Conservation (phyloP, 2,888 invertebrate genomes). For the Habroteleia sp. region DNA sequence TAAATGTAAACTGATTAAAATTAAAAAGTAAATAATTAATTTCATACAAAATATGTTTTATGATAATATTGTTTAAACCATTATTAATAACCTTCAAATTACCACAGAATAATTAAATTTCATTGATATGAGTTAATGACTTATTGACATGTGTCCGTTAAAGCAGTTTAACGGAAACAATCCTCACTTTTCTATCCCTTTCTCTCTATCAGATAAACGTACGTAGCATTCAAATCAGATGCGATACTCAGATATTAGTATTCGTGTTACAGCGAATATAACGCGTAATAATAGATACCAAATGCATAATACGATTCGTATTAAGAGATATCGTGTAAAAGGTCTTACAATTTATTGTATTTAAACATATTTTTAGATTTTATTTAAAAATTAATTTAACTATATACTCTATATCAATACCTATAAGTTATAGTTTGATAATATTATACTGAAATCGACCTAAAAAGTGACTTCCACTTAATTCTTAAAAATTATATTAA, state of each 20-base stretch:
- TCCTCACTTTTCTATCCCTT: slow-evolving; percentile 19
- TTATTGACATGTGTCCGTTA: slow-evolving; percentile 38
- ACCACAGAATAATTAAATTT: slow-evolving; percentile 14
- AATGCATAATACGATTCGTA: not conserved
- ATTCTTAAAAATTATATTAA: too few species aligned
- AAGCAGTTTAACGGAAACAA: slow-evolving; percentile 39
- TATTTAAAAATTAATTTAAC: too few species aligned
- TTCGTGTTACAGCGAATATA: slow-evolving; percentile 6
- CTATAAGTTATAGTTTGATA: too few species aligned
- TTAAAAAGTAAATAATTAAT: too few species aligned
- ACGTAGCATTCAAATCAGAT: slow-evolving; percentile 19
- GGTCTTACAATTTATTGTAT: too few species aligned
- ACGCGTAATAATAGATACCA: slow-evolving; percentile 2
- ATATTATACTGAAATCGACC: too few species aligned
- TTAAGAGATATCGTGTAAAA: slow-evolving; percentile 22
- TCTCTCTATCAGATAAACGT: slow-evolving; percentile 30
- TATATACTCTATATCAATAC: too few species aligned
- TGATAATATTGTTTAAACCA: too few species aligned
- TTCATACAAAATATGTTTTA: too few species aligned
- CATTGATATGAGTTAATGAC: slow-evolving; percentile 14
- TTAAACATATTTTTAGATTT: too few species aligned
- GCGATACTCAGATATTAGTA: slow-evolving; percentile 11
- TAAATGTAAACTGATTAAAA: too few species aligned
- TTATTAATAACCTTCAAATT: slow-evolving; percentile 24
- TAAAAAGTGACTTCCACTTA: too few species aligned